Conservation (phyloP, 2,113 vertebrate genomes). For the Haliaeetus leucogaster region DNA sequence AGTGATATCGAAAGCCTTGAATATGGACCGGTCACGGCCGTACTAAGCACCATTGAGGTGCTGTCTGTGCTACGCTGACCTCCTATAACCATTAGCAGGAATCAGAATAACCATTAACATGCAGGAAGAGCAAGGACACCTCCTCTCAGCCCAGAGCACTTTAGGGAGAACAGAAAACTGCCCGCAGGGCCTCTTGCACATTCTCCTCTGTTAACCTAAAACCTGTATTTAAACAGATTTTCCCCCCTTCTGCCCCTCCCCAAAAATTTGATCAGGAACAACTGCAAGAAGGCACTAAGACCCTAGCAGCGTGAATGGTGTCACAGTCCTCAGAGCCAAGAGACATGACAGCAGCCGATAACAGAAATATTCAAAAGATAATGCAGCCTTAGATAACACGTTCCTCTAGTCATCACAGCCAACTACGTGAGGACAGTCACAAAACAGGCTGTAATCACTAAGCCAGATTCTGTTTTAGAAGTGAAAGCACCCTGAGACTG, state of each 20-base stretch:
- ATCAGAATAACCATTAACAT: background rate
- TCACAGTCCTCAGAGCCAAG: background rate
- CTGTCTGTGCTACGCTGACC: rapidly evolving
- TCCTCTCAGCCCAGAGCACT: background rate
- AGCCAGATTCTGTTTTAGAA: background rate
- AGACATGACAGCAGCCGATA: background rate
- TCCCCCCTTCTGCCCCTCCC: background rate
- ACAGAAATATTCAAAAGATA: background rate
- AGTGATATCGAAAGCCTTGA: background rate
- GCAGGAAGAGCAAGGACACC: background rate
- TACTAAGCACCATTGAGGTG: background rate
- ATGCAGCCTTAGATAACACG: background rate
- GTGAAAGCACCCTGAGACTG: background rate
- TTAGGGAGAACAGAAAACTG: background rate
- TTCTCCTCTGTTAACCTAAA: background rate
- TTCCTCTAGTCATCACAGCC: background rate
- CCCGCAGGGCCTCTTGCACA: rapidly evolving
- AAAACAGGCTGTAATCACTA: background rate
- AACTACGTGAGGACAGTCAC: background rate
- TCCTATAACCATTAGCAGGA: background rate
- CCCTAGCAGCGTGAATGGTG: rapidly evolving
- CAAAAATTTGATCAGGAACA: background rate
- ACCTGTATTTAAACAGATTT: background rate
- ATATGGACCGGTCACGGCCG: rapidly evolving
- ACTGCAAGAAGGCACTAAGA: background rate